These are phyloP conservation scores for Ceramica pisi DNA, from an alignment of 2,888 invertebrate species.

Conservation along the genomic window DNA sequence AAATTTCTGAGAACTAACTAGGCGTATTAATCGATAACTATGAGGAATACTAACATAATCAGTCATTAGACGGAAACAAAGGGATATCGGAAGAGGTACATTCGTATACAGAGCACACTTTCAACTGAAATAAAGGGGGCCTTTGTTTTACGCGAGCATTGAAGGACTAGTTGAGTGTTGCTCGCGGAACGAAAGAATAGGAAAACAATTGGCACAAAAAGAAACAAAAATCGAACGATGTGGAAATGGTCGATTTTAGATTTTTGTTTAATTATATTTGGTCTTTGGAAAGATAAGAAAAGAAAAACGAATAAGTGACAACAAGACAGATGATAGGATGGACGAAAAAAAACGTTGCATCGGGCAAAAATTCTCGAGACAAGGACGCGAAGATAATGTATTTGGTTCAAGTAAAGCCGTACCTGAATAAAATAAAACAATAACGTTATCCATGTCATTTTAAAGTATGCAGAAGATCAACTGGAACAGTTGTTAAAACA, in stretches of 20 bases:
- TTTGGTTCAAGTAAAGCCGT: neutral
- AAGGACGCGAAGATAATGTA: neutral
- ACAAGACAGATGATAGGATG: too few species aligned
- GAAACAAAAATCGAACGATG: neutral
- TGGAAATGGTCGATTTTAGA: neutral
- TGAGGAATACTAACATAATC: conserved; percentile 24
- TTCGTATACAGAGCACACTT: conserved; percentile 53
- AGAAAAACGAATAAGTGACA: neutral
- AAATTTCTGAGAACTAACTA: conserved; percentile 24
- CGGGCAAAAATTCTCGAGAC: neutral
- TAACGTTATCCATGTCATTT: neutral
- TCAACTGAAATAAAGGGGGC: neutral
- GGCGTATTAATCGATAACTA: conserved; percentile 29
- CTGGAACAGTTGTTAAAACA: neutral
- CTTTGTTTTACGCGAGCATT: conserved; percentile 17
- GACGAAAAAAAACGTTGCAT: neutral
- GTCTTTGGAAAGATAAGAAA: neutral
- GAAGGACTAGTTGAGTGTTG: neutral
- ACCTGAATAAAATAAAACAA: neutral
- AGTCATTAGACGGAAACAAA: conserved; percentile 37
- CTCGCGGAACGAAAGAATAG: neutral
- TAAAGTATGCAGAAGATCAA: neutral
- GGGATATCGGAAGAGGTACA: conserved; percentile 29
- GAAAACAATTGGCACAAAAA: neutral
- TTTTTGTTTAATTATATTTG: neutral